Percentiles rank a stretch among this genome's conserved stretches.
phyloP scores from a whole-genome alignment of 2,113 vertebrate genomes.

The Axis porcinus region DNA sequence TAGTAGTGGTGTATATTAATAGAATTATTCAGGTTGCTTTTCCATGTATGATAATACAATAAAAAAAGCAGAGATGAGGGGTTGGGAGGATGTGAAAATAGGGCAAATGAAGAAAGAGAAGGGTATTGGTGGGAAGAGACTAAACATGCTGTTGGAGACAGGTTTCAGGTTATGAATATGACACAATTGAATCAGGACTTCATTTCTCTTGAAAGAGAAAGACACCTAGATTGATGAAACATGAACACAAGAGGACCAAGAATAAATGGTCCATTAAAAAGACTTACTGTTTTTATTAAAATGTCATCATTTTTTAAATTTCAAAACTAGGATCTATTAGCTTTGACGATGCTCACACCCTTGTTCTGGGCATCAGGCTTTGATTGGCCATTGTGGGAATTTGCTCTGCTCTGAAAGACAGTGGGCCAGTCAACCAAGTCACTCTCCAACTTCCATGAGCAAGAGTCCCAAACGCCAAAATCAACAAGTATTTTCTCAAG shows the following conservation, averaged over 20 bases:
- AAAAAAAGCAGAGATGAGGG: not conserved
- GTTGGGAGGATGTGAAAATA: not conserved
- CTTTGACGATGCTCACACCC: not conserved
- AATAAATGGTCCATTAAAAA: not conserved
- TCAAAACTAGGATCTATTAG: not conserved
- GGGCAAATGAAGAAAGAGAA: not conserved
- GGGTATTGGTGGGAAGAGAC: not conserved
- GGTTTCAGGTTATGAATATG: not conserved
- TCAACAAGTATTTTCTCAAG: not conserved
- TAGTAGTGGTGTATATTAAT: not conserved
- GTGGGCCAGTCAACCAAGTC: not conserved
- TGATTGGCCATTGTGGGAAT: not conserved
- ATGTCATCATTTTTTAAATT: not conserved
- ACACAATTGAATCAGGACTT: not conserved
- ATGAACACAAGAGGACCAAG: not conserved
- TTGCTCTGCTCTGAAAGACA: too few species aligned
- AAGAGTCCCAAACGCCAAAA: accelerated
- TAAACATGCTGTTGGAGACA: not conserved
- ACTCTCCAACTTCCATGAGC: not conserved
- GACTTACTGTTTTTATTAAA: not conserved
- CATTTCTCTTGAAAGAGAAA: not conserved
- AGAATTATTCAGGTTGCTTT: not conserved
- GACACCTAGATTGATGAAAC: not conserved
- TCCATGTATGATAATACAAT: not conserved
- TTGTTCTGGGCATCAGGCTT: not conserved